phyloP scores from a whole-genome alignment of 2,113 vertebrate genomes.

The Pseudolaguvia tuberculata region DNA sequence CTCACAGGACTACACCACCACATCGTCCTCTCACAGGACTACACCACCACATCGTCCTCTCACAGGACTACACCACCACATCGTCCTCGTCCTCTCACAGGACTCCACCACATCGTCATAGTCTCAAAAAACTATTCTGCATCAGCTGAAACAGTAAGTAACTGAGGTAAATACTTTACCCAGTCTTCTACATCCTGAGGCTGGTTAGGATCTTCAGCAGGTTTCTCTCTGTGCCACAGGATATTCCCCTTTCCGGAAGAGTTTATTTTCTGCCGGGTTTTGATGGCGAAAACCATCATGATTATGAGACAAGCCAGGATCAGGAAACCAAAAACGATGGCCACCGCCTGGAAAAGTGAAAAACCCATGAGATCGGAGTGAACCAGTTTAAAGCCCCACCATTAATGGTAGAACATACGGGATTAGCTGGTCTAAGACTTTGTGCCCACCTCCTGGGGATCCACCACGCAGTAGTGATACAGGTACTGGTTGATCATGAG shows the following conservation, averaged over 20 bases:
- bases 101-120: no score
- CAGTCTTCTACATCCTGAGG: slow-evolving; percentile 80
- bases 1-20: no score
- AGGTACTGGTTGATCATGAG: slow-evolving; percentile 78
- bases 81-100: no score
- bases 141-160: not conserved
- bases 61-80: no score
- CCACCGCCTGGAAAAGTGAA: slow-evolving; percentile 72
- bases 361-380: not conserved
- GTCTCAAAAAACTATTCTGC: no score
- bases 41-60: no score
- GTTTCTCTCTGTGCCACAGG: slow-evolving; percentile 73
- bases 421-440: no score
- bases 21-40: no score
- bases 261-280: slow-evolving; percentile 76
- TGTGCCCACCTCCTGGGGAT: slow-evolving; percentile 82
- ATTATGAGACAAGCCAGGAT: slow-evolving; percentile 73
- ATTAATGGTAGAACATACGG: no score
- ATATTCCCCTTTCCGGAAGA: slow-evolving; percentile 79
- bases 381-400: no score
- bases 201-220: slow-evolving; percentile 57
- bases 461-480: slow-evolving; percentile 89
- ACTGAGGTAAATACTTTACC: slow-evolving; percentile 65
- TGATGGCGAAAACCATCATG: slow-evolving; percentile 82
- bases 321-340: slow-evolving; percentile 80